Evolutionary conservation across 2,113 vertebrate species (phyloP).

Genomic region (Tupaia tana): DNA sequence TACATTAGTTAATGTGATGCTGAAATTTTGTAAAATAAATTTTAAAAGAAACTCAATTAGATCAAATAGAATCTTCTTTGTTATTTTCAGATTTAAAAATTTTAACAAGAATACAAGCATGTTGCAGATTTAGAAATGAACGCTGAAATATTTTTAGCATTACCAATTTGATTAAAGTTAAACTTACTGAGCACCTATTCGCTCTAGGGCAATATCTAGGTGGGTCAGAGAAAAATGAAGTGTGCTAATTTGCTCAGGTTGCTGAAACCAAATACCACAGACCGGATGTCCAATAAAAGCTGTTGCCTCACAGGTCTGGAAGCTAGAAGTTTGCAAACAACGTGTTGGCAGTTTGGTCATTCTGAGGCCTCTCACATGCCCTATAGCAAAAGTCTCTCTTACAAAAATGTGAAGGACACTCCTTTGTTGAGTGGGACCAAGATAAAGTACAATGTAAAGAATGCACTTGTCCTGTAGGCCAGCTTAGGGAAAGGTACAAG

Average conservation of each 20-base stretch:
- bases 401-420: background rate
- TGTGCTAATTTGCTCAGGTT: background rate
- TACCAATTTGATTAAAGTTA: background rate
- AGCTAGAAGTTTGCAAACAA: background rate
- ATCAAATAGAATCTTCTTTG: background rate
- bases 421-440: background rate
- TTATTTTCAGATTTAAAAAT: slow-evolving; percentile 16
- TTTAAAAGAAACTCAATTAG: background rate
- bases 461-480: no score
- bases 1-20: background rate
- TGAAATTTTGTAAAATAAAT: slow-evolving; percentile 36
- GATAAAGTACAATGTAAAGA: background rate
- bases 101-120: background rate
- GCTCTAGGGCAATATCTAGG: background rate
- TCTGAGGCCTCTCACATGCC: background rate
- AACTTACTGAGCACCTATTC: background rate
- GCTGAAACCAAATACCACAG: background rate
- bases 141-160: slow-evolving; percentile 16
- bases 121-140: slow-evolving; percentile 3
- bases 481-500: background rate
- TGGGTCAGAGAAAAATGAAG: background rate
- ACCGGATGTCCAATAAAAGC: background rate
- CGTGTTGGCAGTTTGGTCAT: accelerated
- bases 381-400: no score
- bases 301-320: background rate